Evolutionary conservation across 2,113 vertebrate species (phyloP).

Genomic region (Eublepharis macularius): DNA sequence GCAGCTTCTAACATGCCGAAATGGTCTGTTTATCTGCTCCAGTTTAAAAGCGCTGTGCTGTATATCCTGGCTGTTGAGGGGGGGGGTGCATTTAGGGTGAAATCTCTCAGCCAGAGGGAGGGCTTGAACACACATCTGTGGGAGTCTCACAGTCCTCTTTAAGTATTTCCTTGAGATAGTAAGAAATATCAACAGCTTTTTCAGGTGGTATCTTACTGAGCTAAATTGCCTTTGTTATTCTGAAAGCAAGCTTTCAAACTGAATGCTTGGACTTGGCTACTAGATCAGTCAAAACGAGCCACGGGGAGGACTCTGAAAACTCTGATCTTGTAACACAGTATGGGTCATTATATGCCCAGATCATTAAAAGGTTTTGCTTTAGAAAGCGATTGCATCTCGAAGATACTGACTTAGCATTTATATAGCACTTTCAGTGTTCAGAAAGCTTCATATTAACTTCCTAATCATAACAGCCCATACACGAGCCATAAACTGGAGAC

Average conservation of each 20-base stretch:
- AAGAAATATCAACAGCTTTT: background rate
- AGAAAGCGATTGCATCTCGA: too few relatives aligned
- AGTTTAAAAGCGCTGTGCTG: background rate
- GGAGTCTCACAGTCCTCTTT: too few relatives aligned
- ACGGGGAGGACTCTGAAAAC: background rate
- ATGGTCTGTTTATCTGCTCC: conserved; percentile 1
- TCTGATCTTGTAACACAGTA: background rate
- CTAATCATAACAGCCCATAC: too few relatives aligned
- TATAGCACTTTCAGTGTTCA: too few relatives aligned
- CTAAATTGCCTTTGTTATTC: background rate
- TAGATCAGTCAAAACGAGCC: too few relatives aligned
- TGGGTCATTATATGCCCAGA: background rate
- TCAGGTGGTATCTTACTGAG: too few relatives aligned
- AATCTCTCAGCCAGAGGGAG: background rate
- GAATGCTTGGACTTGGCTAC: background rate
- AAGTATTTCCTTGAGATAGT: background rate
- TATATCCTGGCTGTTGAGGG: background rate
- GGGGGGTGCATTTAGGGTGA: background rate
- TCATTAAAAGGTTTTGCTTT: too few relatives aligned
- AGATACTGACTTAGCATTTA: too few relatives aligned
- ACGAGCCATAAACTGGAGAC: too few relatives aligned
- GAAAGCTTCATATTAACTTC: too few relatives aligned
- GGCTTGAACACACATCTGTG: background rate
- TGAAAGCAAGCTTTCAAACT: background rate
- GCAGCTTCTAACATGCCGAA: conserved; percentile 34